These are phyloP conservation scores for Yponomeuta evonymella DNA, from an alignment of 2,888 invertebrate species.

Conservation along the genomic window DNA sequence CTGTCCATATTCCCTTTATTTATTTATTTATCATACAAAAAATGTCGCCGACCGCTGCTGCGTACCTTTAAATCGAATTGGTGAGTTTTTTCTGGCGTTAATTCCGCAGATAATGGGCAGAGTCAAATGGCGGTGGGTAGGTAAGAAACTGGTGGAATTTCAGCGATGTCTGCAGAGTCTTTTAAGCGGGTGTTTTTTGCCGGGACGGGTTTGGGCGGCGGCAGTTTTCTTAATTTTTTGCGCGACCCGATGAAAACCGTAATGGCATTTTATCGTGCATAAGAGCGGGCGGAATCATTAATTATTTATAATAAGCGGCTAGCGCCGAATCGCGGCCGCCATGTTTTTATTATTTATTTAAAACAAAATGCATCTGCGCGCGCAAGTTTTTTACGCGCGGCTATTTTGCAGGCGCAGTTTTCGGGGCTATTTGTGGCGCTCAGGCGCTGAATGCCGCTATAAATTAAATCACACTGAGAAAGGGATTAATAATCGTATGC, in stretches of 20 bases:
- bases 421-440: background rate
- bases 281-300: constrained; percentile 72
- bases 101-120: constrained; percentile 71
- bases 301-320: constrained; percentile 75
- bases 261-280: constrained; percentile 76
- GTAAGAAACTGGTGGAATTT: constrained; percentile 71
- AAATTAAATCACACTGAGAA: background rate
- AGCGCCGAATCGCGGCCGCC: constrained; percentile 59
- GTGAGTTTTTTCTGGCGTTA: constrained; percentile 65
- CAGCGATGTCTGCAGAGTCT: constrained; percentile 70
- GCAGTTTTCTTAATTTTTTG: constrained; percentile 66
- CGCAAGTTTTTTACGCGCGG: constrained; percentile 25
- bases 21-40: constrained; percentile 48
- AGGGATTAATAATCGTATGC: background rate
- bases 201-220: constrained; percentile 56
- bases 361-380: constrained; percentile 35
- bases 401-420: constrained; percentile 14
- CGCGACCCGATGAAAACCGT: constrained; percentile 70
- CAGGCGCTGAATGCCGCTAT: constrained; percentile 14
- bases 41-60: constrained; percentile 46
- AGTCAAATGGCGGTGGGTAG: constrained; percentile 67
- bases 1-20: constrained; percentile 56
- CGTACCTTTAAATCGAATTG: constrained; percentile 63
- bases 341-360: constrained; percentile 46
- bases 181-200: constrained; percentile 65